Conservation (phyloP, 2,797 vertebrate genomes). For the Crax fasciolata region DNA sequence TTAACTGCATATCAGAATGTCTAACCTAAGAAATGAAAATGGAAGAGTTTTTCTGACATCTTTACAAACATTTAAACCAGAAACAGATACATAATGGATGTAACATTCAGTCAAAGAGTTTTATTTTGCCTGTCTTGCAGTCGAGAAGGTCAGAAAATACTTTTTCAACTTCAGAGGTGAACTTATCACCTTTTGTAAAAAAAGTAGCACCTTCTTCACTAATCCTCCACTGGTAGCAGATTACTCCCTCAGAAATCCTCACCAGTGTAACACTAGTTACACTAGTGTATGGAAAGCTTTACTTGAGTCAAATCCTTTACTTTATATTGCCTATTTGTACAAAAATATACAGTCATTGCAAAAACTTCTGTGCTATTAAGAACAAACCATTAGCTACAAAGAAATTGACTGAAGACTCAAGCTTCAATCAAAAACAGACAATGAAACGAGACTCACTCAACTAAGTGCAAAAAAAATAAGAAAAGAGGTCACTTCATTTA, state of each 20-base stretch:
- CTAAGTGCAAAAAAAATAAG: not conserved
- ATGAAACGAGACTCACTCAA: not conserved
- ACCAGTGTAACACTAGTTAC: too few species aligned
- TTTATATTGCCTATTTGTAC: not conserved
- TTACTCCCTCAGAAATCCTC: not conserved
- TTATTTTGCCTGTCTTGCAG: not conserved
- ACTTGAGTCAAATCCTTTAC: not conserved
- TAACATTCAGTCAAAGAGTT: not conserved
- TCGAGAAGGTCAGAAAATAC: not conserved
- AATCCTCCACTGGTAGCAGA: not conserved
- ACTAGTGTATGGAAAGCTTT: not conserved
- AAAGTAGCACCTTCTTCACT: not conserved
- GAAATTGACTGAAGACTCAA: not conserved
- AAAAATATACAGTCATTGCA: not conserved
- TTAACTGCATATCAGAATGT: not conserved
- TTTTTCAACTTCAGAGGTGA: not conserved
- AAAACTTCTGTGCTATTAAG: not conserved
- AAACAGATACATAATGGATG: rapidly evolving
- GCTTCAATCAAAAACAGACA: not conserved
- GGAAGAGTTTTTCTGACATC: not conserved
- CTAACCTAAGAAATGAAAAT: not conserved
- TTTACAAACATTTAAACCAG: not conserved
- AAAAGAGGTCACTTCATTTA: not conserved
- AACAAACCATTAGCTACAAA: not conserved
- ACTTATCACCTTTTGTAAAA: not conserved